Evolutionary conservation across 2,113 vertebrate genomes (phyloP), one percentile per base, ranked within the genome.

Genomic region (Misgurnus mizolepis): DNA sequence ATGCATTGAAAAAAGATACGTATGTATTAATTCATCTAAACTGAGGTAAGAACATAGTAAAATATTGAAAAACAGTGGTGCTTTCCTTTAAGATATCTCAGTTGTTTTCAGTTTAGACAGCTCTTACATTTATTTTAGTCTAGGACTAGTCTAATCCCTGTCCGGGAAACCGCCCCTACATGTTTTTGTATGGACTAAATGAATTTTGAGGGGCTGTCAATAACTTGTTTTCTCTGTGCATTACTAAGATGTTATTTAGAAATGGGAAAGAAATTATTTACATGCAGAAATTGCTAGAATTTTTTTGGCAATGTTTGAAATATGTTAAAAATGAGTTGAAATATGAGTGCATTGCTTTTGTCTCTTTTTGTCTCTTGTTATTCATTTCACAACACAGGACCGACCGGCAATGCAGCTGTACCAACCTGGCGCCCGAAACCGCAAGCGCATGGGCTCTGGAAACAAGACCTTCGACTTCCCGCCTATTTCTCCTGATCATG

Each of bases 321-420:
- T 65, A 65, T 84, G 67, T 34, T 34, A 34, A 76, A 84, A 70
- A 49, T 75, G 56, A 81, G 56, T 4, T 34, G 67, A 76, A 84
- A 70, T 70, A 49, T 75, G 56, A 81, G 56, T 4, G 0, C 71
- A 88, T 84, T 89, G 76, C 68, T 82, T 68, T 1, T 43, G 5
- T 83, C 78, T 90, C 61, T 80, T 78, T 58, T 0, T 40, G 3
- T 82, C 79, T 90, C 58, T 79, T 88, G 79, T 90, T 82, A 86
- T 82, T 67, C 76, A 79, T 60, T 87, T 87, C 70, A 84, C 53
- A 67, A 75, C 69, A 80, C 90, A 98, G 97, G 96, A 98, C 87
- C 93, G 95, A 17, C 95, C 95, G 2, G 94, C 95, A 86, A 95
- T 98, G 95, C 96, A 98, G 93, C 87, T 96, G 4, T 96, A 97